Conservation (phyloP, 2,797 vertebrate species). For the Ara ararauna region DNA sequence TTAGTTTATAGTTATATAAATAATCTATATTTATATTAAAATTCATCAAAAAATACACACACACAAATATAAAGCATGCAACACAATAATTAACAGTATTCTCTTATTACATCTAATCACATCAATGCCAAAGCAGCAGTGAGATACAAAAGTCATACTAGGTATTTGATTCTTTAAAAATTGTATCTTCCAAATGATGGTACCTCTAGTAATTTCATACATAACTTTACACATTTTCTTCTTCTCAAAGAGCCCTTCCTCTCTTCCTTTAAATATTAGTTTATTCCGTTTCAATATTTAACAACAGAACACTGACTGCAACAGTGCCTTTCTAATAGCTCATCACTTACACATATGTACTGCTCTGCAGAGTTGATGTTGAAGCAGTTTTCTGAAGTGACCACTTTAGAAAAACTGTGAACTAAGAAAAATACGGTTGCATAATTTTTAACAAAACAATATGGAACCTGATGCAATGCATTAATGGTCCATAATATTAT, state of each 20-base stretch:
- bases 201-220: not conserved
- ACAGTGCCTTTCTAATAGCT: not conserved
- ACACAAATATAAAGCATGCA: not conserved
- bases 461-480: conserved; percentile 61
- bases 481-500: conserved; percentile 83
- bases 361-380: not conserved
- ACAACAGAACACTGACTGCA: not conserved
- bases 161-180: not conserved
- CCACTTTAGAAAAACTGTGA: not conserved
- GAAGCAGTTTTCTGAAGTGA: conserved; percentile 31
- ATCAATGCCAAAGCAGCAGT: not conserved
- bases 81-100: not conserved
- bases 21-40: not conserved
- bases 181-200: not conserved
- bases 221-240: not conserved
- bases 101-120: not conserved
- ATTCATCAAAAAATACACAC: not conserved
- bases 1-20: not conserved
- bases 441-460: conserved; percentile 76
- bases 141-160: not conserved
- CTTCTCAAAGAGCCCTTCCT: not conserved
- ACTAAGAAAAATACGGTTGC: conserved; percentile 40
- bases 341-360: not conserved
- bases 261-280: not conserved
- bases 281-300: not conserved